These are phyloP conservation scores for Carpatolechia fugitivella DNA, from an alignment of 2,888 invertebrate genomes.

Conservation along the genomic window DNA sequence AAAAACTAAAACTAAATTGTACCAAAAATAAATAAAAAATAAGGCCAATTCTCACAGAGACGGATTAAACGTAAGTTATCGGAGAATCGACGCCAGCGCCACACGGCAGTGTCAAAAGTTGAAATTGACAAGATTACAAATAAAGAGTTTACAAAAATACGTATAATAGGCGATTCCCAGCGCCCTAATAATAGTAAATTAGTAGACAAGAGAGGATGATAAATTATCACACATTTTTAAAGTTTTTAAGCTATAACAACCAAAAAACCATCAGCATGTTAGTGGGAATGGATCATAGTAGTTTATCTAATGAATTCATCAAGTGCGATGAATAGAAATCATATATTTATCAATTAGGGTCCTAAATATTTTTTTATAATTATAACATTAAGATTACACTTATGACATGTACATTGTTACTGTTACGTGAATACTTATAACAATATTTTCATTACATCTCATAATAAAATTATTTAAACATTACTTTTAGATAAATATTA, in stretches of 20 bases:
- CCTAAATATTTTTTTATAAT: slow-evolving; percentile 25
- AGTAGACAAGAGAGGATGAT: neutral
- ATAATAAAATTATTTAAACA: slow-evolving; percentile 30
- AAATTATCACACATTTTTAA: slow-evolving; percentile 26
- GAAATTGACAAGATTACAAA: slow-evolving; percentile 9
- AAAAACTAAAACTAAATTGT: slow-evolving; percentile 3
- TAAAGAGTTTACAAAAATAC: neutral
- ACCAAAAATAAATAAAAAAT: neutral
- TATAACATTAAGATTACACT: slow-evolving; percentile 33
- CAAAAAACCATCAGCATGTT: slow-evolving; percentile 36
- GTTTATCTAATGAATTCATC: slow-evolving; percentile 24
- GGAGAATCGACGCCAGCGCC: neutral
- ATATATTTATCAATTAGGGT: slow-evolving; percentile 21
- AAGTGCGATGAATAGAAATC: slow-evolving; percentile 24
- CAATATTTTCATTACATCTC: slow-evolving; percentile 31
- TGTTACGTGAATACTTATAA: slow-evolving; percentile 29
- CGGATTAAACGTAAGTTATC: no score
- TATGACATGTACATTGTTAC: slow-evolving; percentile 24
- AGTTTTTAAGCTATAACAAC: slow-evolving; percentile 52
- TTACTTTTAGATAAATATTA: slow-evolving; percentile 55
- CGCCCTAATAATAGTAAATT: neutral
- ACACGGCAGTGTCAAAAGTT: slow-evolving; percentile 3
- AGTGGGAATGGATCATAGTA: slow-evolving; percentile 27
- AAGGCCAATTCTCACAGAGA: neutral
- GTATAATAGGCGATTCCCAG: neutral